Evolutionary conservation across 2,888 invertebrate species (phyloP), one percentile per base, ranked within the genome.

Genomic region (Archaeoteleia sp.): DNA sequence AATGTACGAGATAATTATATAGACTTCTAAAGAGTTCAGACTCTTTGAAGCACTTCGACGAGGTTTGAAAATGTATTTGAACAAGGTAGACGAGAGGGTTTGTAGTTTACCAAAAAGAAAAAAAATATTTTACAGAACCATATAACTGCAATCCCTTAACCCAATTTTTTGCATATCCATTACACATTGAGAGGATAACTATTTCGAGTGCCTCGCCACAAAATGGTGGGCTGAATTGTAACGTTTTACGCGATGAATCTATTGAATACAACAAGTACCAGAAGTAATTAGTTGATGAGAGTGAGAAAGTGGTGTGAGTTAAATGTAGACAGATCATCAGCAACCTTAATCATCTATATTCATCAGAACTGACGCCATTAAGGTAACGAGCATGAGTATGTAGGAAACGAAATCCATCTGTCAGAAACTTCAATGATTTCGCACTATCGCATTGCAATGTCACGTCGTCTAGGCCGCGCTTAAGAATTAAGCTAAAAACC

Each of bases 391-490:
- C 10, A 9, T 39, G 8, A 23, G 27, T 14, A 20, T 9, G 39
- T 12, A 25, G 13, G 12, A 14, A 17, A 37, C 13, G 10, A 37
- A 27, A 34, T 32, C 30, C 30, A 43, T 35, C 49, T 20, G 32
- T 30, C 4, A 13, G 35, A 4, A 54, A 25, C 32, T 55, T 43
- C 13, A 58, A 53, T 34, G 27, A 45, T 35, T 35, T 43, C 49
- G 20, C 40, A 32, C 15, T n/a, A 1, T 32, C 10, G 30, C 46
- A 10, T 30, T 34, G 61, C 61, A 49, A 55, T 55, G 66, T 48
- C 58, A 60, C 37, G 32, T 27, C 39, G 48, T 58, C 67, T 63
- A 63, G 63, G 63, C 58, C 61, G 9, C 39, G 29, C 39, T 67
- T 42, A 30, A 62, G 68, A 40, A 37, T 39, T 14, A 6, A 35